Evolutionary conservation across 2,113 vertebrate species (phyloP), one percentile per base, ranked within the genome.

Genomic region (Mormyrus lacerda): DNA sequence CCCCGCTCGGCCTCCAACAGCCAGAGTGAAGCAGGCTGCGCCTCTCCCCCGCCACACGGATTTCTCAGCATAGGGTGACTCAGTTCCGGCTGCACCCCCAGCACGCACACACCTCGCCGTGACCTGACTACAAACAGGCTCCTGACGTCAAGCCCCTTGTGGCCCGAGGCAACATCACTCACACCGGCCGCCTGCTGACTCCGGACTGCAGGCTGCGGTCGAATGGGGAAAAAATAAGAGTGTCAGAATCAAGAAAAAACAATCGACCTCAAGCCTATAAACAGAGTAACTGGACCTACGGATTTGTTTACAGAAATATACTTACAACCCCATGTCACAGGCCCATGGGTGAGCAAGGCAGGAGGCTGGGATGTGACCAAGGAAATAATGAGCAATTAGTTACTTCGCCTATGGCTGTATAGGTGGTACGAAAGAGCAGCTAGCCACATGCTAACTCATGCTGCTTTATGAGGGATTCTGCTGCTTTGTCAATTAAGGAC

Each of bases 111-210:
- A 89, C 92, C 90, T 87, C 90, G 42, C 86, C 84, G 89, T 90
- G 89, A 88, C 89, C 84, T 55, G 89, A 86, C 89, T 91, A 91
- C 53, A 91, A 91, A 90, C 87, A 89, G 90, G 89, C 87, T 44
- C 92, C 47, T 91, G 94, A 94, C 92, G 94, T 94, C 94, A 95
- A 93, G 91, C 86, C 88, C 51, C 86, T 82, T 89, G 86, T 45
- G 85, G 65, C 90, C 89, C 91, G 90, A 93, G 92, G 94, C 92
- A 92, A 39, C 55, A 51, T n/a, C 27, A 19, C 17, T 88, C 55
- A 44, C 9, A 15, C 58, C 21, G 24, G 39, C 55, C 13, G 84
- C 92, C 88, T 76, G 51, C 88, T 89, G 45, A 27, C 89, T 48
- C 47, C 21, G 39, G 61, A 65, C n/a, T 65, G n/a, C 61, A 65